A percentile compares a stretch with the other conserved stretches of the same genome.
Evolutionary conservation across 2,797 vertebrate genomes (phyloP).

Genomic region (Lepilemur septentrionalis): DNA sequence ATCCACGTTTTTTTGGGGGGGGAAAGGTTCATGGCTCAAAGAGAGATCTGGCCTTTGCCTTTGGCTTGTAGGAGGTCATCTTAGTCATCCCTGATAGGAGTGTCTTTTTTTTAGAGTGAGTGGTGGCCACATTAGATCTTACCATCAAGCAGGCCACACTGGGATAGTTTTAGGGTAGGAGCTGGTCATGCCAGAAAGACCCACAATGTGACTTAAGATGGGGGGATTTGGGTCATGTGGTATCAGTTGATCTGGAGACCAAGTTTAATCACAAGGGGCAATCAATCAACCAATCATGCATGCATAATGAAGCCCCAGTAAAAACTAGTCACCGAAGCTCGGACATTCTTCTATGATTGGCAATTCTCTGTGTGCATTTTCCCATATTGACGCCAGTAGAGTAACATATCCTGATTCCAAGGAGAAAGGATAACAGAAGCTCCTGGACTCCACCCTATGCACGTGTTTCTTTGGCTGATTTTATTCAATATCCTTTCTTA

Average conservation of each 20-base stretch:
- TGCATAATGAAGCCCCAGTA: neutral
- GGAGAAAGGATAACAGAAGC: neutral
- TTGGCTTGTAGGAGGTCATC: neutral
- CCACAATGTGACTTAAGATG: neutral
- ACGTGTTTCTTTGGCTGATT: neutral
- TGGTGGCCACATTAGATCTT: neutral
- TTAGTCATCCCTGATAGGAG: no score
- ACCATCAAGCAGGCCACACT: accelerated
- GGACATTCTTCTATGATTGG: neutral
- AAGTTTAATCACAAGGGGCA: neutral
- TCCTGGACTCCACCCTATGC: neutral
- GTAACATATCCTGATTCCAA: neutral
- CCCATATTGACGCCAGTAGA: neutral
- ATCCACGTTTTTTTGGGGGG: neutral
- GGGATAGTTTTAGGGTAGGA: neutral
- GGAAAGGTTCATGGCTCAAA: neutral
- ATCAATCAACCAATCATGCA: neutral
- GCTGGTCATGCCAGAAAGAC: neutral
- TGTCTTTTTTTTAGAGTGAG: neutral
- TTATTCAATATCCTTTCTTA: neutral
- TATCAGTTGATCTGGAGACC: neutral
- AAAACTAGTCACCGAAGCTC: neutral
- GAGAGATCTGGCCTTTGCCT: neutral
- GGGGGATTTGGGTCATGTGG: neutral
- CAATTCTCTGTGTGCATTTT: neutral